phyloP scores from a whole-genome alignment of 2,888 invertebrate species.

The Geophilus truncorum region DNA sequence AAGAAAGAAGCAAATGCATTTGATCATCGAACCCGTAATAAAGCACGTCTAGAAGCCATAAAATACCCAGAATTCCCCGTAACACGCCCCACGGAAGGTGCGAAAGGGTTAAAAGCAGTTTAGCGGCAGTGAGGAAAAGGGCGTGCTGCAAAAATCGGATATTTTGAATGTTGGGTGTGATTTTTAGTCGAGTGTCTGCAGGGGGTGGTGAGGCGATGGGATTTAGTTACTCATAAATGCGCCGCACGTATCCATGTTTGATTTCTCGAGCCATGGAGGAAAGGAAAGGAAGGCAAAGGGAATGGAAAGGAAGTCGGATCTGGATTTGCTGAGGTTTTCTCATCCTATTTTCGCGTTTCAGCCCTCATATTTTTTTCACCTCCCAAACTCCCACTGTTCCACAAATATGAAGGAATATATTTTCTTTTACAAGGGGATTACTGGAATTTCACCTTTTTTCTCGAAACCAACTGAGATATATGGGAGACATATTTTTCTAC shows the following conservation, averaged over 20 bases:
- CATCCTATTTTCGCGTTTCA: not conserved
- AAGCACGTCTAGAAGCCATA: too few relatives aligned
- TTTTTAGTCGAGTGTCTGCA: not conserved
- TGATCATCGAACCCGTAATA: too few relatives aligned
- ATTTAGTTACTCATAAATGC: slow-evolving; percentile 21
- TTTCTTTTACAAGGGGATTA: not conserved
- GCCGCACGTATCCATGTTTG: slow-evolving; percentile 23
- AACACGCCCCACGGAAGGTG: too few relatives aligned
- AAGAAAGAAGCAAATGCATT: too few relatives aligned
- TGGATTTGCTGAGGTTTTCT: slow-evolving; percentile 2
- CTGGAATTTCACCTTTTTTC: not conserved
- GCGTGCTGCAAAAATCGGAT: not conserved
- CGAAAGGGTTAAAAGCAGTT: too few relatives aligned
- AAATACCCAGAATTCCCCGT: too few relatives aligned
- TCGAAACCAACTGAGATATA: too few relatives aligned
- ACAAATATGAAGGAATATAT: not conserved
- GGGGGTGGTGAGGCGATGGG: not conserved
- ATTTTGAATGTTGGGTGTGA: slow-evolving; percentile 3
- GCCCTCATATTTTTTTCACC: not conserved
- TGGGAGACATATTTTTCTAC: too few relatives aligned
- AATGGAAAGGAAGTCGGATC: not conserved
- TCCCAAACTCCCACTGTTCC: too few relatives aligned
- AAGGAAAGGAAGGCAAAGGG: not conserved
- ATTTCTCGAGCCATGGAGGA: not conserved
- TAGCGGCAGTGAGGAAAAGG: too few relatives aligned